Evolutionary conservation across 2,797 vertebrate species (phyloP), one percentile per base, ranked within the genome.

Genomic region (Epinephelus awoara): DNA sequence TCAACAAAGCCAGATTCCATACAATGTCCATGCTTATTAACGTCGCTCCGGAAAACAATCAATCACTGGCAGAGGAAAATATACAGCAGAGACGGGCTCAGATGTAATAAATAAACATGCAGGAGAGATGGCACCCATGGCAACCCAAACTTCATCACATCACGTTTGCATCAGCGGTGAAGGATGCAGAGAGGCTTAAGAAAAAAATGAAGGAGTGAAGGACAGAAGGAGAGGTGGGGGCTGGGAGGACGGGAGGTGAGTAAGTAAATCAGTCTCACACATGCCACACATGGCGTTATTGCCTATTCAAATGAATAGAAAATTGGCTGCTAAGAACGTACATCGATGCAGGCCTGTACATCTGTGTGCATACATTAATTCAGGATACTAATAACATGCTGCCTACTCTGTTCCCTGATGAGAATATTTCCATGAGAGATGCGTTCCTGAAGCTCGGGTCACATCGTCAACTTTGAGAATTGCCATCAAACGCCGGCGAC

Each of bases 251-350:
- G 42, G 47, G 52, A 42, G 34, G 14, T 74, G 85, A 82, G 75
- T 81, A 89, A 92, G 87, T 56, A 86, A 88, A 91, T 89, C 47
- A 56, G 63, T 63, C 54, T 72, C 71, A 80, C 70, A 75, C 85
- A 79, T 80, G 61, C 69, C 75, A 50, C 69, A 69, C 77, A 75
- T 70, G 65, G 80, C 2, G 42, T 81, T 84, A 83, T 80, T 72
- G 69, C 44, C 67, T 8, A 62, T 76, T 89, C 84, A 80, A 84
- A 83, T 88, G 65, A 87, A 89, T 76, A 75, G 44, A 78, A 89
- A 83, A 86, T 76, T 84, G 78, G 80, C 81, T 78, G 73, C 87
- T 87, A 84, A 91, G 89, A 80, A 80, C 76, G 79, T 64, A 83
- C 70, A 55, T 15, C 38, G 72, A 91, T 90, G 87, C 85, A 61